These are phyloP conservation scores for Spheniscus mendiculus DNA, from an alignment of 2,113 vertebrate species.

Conservation along the genomic window DNA sequence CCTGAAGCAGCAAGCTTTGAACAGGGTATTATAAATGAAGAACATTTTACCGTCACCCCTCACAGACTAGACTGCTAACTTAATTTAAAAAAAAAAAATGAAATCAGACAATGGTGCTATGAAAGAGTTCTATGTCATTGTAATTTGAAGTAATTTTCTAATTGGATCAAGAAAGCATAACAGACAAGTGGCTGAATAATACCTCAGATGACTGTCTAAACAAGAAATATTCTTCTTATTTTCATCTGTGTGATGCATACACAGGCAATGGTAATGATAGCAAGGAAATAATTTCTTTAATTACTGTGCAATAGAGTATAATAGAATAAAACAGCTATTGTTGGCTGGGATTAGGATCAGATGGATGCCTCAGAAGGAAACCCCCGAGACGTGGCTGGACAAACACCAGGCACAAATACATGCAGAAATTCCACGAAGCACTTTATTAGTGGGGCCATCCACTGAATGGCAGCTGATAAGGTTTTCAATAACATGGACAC, in stretches of 20 bases:
- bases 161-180: not conserved
- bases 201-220: not conserved
- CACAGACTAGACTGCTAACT: not conserved
- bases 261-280: not conserved
- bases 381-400: slow-evolving; percentile 47
- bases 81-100: not conserved
- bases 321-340: slow-evolving; percentile 45
- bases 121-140: not conserved
- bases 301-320: not conserved
- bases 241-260: not conserved
- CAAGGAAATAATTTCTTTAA: slow-evolving; percentile 25
- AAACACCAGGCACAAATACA: slow-evolving; percentile 69
- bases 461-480: slow-evolving; percentile 67
- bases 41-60: not conserved
- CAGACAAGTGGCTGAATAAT: not conserved
- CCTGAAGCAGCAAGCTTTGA: not conserved
- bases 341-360: slow-evolving; percentile 57
- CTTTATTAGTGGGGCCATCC: slow-evolving; percentile 45
- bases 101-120: not conserved
- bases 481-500: slow-evolving; percentile 59
- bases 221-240: not conserved
- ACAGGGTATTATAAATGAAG: not conserved
- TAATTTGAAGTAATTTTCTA: slow-evolving; percentile 24
- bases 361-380: slow-evolving; percentile 50
- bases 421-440: slow-evolving; percentile 38